phyloP scores from a whole-genome alignment of 2,797 vertebrate species.

The Prionace glauca region DNA sequence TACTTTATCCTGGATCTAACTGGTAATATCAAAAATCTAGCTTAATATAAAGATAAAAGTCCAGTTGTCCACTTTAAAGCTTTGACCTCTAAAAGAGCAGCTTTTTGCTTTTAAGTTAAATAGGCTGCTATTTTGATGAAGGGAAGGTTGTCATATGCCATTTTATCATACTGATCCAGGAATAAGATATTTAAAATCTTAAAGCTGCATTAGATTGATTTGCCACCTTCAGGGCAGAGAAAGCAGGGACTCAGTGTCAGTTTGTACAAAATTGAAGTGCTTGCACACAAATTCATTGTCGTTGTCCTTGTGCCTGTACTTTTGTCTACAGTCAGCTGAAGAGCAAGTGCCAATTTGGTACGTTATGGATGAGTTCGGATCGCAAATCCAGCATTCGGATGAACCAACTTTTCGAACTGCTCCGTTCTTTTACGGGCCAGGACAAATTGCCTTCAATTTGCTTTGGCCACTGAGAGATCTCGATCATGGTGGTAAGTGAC shows the following conservation, averaged over 20 bases:
- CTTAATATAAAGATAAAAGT: background rate
- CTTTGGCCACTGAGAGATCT: constrained; percentile 85
- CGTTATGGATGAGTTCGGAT: constrained; percentile 94
- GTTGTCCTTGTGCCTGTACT: background rate
- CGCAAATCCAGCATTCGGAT: constrained; percentile 77
- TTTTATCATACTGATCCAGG: background rate
- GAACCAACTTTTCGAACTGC: constrained; percentile 72
- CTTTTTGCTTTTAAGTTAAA: background rate
- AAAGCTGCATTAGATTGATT: background rate
- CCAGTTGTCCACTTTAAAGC: background rate
- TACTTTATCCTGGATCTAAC: background rate
- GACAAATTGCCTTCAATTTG: constrained; percentile 74
- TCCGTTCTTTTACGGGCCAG: constrained; percentile 72
- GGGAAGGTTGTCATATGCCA: background rate
- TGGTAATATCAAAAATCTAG: background rate
- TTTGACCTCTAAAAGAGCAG: background rate
- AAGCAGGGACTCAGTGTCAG: background rate
- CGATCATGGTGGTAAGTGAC: constrained; percentile 68
- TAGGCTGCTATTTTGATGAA: background rate
- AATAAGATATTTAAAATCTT: background rate
- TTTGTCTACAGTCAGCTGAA: constrained; percentile 69
- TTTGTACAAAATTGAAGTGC: no score
- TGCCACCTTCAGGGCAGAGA: background rate
- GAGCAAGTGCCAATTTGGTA: constrained; percentile 92
- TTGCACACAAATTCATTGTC: background rate